These are phyloP conservation scores for Thunnus maccoyii DNA, from an alignment of 2,113 vertebrate species.

Conservation along the genomic window DNA sequence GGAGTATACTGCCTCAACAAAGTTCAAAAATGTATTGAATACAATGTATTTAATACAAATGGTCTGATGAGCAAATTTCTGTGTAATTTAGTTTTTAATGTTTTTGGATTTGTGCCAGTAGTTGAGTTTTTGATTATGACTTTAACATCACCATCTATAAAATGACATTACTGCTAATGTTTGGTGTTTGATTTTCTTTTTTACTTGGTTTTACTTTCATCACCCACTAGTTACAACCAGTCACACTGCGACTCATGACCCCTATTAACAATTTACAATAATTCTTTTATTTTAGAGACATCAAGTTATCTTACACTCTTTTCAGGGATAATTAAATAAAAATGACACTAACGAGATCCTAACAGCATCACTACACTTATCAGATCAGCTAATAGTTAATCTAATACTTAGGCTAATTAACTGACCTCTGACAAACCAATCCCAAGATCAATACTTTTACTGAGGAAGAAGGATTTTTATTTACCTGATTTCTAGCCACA, in stretches of 20 bases:
- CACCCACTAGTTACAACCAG: neutral
- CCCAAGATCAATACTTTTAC: constrained; percentile 36
- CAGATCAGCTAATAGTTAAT: constrained; percentile 37
- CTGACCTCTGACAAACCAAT: constrained; percentile 35
- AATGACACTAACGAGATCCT: constrained; percentile 24
- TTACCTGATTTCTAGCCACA: too few species aligned
- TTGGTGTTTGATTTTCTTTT: neutral
- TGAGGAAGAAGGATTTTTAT: neutral
- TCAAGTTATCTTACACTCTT: neutral
- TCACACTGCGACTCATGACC: neutral
- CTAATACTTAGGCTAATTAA: constrained; percentile 40
- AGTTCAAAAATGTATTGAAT: neutral
- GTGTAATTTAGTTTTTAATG: neutral
- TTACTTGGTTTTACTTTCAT: neutral
- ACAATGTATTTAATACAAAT: neutral
- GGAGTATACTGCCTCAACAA: neutral
- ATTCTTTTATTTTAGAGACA: neutral
- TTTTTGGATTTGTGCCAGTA: neutral
- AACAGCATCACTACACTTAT: constrained; percentile 22
- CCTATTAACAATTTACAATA: neutral
- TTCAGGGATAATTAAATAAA: constrained; percentile 32
- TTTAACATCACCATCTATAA: too few species aligned
- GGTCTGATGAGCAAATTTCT: neutral
- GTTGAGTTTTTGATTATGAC: neutral
- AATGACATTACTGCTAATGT: neutral